Evolutionary conservation across 2,113 vertebrate genomes (phyloP).

Genomic region (Mellivora capensis): DNA sequence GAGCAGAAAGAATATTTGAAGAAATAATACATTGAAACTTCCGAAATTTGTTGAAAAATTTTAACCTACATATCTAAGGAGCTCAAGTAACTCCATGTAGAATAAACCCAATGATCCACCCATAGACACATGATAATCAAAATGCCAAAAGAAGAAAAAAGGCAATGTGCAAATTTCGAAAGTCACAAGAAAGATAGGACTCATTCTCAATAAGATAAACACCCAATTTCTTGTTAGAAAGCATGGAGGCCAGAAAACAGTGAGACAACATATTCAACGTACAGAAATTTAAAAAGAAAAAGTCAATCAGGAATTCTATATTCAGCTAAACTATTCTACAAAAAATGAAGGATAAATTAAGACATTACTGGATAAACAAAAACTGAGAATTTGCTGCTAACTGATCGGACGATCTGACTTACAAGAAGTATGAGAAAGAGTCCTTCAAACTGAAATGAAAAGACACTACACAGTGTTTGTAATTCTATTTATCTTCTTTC

Average conservation of each 20-base stretch:
- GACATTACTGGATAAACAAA: background rate
- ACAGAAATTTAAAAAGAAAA: background rate
- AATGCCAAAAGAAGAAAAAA: background rate
- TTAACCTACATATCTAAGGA: background rate
- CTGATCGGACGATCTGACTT: background rate
- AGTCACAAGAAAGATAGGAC: background rate
- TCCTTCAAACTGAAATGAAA: background rate
- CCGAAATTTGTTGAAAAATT: background rate
- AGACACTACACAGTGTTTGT: background rate
- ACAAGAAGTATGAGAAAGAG: background rate
- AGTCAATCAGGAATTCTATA: background rate
- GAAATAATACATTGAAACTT: background rate
- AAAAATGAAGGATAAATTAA: background rate
- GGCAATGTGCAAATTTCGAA: background rate
- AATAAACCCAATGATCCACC: background rate
- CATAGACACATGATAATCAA: background rate
- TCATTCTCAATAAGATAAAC: background rate
- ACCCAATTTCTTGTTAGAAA: background rate
- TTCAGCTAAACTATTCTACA: background rate
- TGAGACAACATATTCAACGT: background rate
- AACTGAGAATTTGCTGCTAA: background rate
- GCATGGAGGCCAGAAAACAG: background rate
- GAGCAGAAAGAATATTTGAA: background rate
- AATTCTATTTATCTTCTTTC: background rate
- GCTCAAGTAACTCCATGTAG: background rate